These are phyloP conservation scores for Araneus ventricosus DNA, from an alignment of 1,140 invertebrate genomes.

Conservation along the genomic window DNA sequence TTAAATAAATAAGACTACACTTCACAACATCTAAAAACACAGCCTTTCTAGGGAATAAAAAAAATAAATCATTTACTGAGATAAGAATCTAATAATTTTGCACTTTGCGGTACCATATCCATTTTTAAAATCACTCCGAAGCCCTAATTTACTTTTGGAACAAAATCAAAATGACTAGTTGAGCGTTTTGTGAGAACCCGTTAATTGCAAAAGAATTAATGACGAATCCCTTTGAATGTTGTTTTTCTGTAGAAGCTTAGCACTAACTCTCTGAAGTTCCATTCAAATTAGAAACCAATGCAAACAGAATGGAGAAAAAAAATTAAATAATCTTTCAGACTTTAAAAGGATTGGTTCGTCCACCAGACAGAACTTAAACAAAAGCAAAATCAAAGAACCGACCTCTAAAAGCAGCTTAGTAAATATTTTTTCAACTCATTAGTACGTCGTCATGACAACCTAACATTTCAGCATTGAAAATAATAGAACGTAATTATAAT, in stretches of 20 bases:
- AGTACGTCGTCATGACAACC: background rate
- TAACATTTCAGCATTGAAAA: background rate
- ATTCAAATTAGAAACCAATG: background rate
- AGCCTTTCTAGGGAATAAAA: too few species aligned
- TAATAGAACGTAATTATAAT: slow-evolving; percentile 25
- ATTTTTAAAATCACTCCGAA: background rate
- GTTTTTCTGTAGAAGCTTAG: background rate
- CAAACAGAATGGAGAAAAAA: background rate
- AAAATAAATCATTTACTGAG: background rate
- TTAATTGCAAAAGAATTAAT: background rate
- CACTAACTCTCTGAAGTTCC: background rate
- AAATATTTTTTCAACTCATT: slow-evolving; percentile 31
- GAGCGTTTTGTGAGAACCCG: background rate
- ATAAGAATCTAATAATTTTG: background rate
- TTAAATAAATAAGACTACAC: too few species aligned
- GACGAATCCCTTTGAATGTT: background rate
- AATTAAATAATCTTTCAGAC: background rate
- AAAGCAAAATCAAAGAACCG: background rate
- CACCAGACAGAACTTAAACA: background rate
- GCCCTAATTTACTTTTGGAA: background rate
- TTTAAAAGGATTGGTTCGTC: background rate
- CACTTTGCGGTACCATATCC: background rate
- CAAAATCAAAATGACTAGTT: background rate
- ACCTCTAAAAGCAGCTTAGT: background rate
- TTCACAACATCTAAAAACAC: too few species aligned